Base-by-base conservation (phyloP, 92 coral and sea anemone genomes). In the Heliopora coerulea region DNA sequence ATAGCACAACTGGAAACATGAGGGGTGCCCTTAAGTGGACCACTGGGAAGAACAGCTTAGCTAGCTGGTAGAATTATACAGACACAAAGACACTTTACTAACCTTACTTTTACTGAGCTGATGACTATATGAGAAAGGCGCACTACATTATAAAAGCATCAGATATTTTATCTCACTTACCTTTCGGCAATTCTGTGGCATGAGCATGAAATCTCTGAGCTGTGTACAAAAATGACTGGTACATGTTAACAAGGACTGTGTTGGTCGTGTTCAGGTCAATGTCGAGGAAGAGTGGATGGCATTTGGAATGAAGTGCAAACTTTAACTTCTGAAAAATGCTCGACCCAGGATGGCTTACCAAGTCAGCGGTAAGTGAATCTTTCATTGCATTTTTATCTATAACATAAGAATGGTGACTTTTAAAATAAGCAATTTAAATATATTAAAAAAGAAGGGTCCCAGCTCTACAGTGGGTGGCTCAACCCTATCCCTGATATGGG, bases 221-320 rank as follows among this genome's bases (percentile, higher is more conserved):
- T 19, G 86, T 54, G 44, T 82, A 73, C 33, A 72, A 82, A 80
- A 90, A 90, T 40, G 83, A 66, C 24, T 90, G 90, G 83, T 79
- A 88, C 64, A 90, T 65, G 72, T 85, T 90, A n/a, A 60, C 44
- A 30, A 85, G 82, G 21, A 83, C 75, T 25, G 84, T 82, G 26
- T 72, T 62, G 26, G 78, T 67, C 17, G 86, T 65, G 81, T 88
- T 90, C 59, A 90, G 54, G 40, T 74, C 30, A 0, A 65, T 59
- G 85, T 87, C 91, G 74, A 90, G 67, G 11, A 90, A 90, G 28
- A 90, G 65, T 13, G 93, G 93, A 75, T 87, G 90, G 76, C 88
- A 85, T 77, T 90, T 90, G 15, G 85, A 80, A 24, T 78, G 83
- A 34, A 85, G 76, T 41, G 84, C 79, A 75, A 37, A 76, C 62